Base-by-base conservation (phyloP, 2,797 vertebrate species). In the Aselliscus stoliczkanus region DNA sequence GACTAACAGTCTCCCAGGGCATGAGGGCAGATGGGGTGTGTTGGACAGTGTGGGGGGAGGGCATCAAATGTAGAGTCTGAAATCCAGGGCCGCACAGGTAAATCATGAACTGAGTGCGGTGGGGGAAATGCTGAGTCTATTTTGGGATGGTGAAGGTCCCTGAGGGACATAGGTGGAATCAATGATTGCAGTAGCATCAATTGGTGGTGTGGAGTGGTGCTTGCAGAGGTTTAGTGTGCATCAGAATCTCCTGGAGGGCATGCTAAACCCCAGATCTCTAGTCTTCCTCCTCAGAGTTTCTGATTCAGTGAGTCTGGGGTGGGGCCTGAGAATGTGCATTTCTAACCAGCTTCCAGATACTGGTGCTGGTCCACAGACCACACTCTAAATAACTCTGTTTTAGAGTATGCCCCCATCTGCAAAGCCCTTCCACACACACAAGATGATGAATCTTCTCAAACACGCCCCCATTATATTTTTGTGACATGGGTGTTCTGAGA, bases 401-500 rank as follows among this genome's bases (percentile, higher is more conserved):
- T 9, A 44, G 52, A 69, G 58, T 50, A 12, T 10, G 42, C 1
- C 15, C 11, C 37, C 44, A 20, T 25, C 65, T n/a, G 21, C 25
- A 79, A 37, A 85, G 42, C 27, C 23, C 17, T 72, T 62, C 47
- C n/a, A 29, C 27, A 50, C n/a, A 25, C 9, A 47, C 23, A 31
- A 14, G 23, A n/a, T 18, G 58, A 7, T 12, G 29, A 88, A 69
- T 83, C 56, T 88, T 83, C 87, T 88, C 21, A 80, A 93, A 52
- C 20, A 54, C 23, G 50, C 27, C 64, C 64, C n/a, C 20, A 7
- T 60, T 94, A 81, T 65, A 56, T n/a, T 94, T 88, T 84, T 70
- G 79, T 76, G 80, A 73, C 92, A 65, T 83, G 62, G 60, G 80
- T 14, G 42, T 69, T 81, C 73, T 88, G 76, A 93, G 90, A 91